A percentile compares a stretch with the other conserved stretches of the same genome.
These are phyloP conservation scores for Atopsyche davidsoni DNA, from an alignment of 1,140 invertebrate species.

Conservation along the genomic window DNA sequence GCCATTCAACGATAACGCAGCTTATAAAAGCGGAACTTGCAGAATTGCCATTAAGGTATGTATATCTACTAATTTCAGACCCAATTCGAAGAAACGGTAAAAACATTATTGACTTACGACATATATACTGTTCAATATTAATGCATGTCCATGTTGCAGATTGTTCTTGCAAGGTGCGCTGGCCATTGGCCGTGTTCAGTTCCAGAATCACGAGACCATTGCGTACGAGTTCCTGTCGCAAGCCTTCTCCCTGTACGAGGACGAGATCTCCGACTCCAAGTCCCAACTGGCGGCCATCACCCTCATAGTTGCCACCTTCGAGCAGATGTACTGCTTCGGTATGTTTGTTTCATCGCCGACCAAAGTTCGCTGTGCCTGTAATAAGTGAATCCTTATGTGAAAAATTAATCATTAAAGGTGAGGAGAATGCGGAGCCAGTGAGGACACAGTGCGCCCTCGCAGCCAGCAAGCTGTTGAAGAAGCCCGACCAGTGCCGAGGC, in stretches of 20 bases:
- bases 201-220: constrained; percentile 92
- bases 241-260: constrained; percentile 96
- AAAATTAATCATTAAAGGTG: constrained; percentile 39
- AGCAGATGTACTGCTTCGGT: constrained; percentile 88
- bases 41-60: constrained; percentile 79
- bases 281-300: constrained; percentile 94
- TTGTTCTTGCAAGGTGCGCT: constrained; percentile 93
- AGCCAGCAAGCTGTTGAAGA: constrained; percentile 93
- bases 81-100: background rate
- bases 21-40: constrained; percentile 90
- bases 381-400: background rate
- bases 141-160: constrained; percentile 29
- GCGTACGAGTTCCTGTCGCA: constrained; percentile 99
- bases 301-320: constrained; percentile 90
- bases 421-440: constrained; percentile 96
- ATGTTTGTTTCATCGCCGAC: constrained; percentile 20
- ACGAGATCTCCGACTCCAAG: constrained; percentile 97
- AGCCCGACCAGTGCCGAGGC: constrained; percentile 93
- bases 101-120: too few species aligned
- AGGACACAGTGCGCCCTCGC: constrained; percentile 90
- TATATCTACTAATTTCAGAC: background rate
- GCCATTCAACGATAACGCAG: constrained; percentile 88
- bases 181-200: constrained; percentile 85
- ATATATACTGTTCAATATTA: background rate
- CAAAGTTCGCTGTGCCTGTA: background rate